A percentile compares a stretch with the other conserved stretches of the same genome.
Evolutionary conservation across 2,797 vertebrate species (phyloP).

Genomic region (Acanthopagrus latus): DNA sequence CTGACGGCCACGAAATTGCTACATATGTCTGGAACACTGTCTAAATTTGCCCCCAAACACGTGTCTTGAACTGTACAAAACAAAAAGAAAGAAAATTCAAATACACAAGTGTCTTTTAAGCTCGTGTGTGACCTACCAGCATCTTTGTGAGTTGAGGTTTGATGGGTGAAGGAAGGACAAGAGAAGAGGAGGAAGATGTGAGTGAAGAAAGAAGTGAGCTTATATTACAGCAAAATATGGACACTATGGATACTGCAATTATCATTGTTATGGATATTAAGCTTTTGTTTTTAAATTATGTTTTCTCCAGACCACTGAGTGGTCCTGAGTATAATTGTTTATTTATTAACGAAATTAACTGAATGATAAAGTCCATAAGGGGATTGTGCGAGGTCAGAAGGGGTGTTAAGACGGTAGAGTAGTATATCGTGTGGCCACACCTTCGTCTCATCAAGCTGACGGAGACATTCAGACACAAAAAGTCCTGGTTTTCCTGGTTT

Average conservation of each 20-base stretch:
- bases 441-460: constrained; percentile 2
- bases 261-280: not conserved
- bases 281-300: constrained; percentile 8
- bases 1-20: constrained; percentile 78
- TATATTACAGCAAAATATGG: constrained; percentile 55
- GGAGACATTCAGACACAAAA: not conserved
- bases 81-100: constrained; percentile 38
- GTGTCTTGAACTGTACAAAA: constrained; percentile 61
- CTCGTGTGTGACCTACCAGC: constrained; percentile 54
- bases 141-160: constrained; percentile 58
- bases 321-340: constrained; percentile 1
- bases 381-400: constrained; percentile 16
- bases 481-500: not conserved
- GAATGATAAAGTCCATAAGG: constrained; percentile 14
- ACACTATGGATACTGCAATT: constrained; percentile 32
- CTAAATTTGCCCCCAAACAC: constrained; percentile 42
- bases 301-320: constrained; percentile 26
- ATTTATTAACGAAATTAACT: constrained; percentile 12
- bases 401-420: constrained; percentile 3
- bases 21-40: constrained; percentile 76
- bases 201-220: constrained; percentile 30
- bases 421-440: not conserved
- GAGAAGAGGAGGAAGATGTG: constrained; percentile 21
- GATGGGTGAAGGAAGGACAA: constrained; percentile 25
- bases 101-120: constrained; percentile 50